A percentile compares a stretch with the other conserved stretches of the same genome.
phyloP scores from a whole-genome alignment of 2,888 invertebrate genomes.

The Anodontia alba region DNA sequence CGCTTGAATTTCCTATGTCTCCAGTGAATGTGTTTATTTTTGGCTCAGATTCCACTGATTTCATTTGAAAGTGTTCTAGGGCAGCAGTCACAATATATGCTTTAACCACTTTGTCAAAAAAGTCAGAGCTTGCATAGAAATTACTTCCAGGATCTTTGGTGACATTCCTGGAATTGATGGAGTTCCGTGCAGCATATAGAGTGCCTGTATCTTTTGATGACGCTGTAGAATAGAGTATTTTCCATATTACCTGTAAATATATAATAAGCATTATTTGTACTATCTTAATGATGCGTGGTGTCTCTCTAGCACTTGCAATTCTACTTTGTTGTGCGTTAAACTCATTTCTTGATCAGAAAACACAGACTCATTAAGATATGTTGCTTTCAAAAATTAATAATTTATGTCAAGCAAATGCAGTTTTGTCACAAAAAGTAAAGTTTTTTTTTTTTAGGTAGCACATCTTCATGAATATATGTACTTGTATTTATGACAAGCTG shows the following conservation, averaged over 20 bases:
- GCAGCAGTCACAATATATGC: constrained; percentile 33
- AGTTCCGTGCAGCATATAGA: constrained; percentile 37
- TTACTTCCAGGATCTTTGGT: constrained; percentile 28
- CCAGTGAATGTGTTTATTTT: constrained; percentile 25
- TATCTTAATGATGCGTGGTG: neutral
- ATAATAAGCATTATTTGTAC: neutral
- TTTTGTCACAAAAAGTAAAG: too few relatives aligned
- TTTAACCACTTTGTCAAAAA: constrained; percentile 28
- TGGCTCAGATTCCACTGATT: neutral
- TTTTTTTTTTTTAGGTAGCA: too few relatives aligned
- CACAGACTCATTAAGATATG: too few relatives aligned
- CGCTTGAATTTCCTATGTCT: constrained; percentile 13
- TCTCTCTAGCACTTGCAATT: too few relatives aligned
- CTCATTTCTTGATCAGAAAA: too few relatives aligned
- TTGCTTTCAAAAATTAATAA: too few relatives aligned
- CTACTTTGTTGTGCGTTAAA: too few relatives aligned
- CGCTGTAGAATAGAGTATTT: constrained; percentile 31
- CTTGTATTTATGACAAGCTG: too few relatives aligned
- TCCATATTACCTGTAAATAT: constrained; percentile 34
- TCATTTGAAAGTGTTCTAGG: constrained; percentile 29
- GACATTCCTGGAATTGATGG: constrained; percentile 37
- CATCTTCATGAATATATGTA: too few relatives aligned
- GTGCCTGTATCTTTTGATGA: constrained; percentile 28
- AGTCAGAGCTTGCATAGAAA: constrained; percentile 38
- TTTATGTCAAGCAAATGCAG: too few relatives aligned